phyloP scores from a whole-genome alignment of 2,797 vertebrate species.

The Chromobotia macracanthus region DNA sequence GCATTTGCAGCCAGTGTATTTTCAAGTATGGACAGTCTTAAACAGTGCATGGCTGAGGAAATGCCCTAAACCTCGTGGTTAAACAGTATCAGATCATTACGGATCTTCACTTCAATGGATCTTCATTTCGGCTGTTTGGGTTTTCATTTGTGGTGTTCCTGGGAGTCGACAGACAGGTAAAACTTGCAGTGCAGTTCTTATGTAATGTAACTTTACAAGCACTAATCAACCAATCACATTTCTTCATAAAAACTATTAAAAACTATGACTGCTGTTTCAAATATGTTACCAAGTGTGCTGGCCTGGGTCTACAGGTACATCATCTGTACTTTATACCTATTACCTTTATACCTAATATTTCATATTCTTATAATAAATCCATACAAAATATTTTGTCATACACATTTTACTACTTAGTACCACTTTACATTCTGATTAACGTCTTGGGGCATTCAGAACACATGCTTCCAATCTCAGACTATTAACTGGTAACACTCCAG shows the following conservation, averaged over 20 bases:
- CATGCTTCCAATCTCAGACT: neutral
- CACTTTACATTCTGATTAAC: neutral
- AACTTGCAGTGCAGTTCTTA: neutral
- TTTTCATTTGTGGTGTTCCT: conserved; percentile 9
- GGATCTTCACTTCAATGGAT: neutral
- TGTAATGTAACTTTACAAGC: neutral
- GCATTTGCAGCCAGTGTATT: conserved; percentile 43
- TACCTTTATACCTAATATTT: too few relatives aligned
- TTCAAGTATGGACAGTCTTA: conserved; percentile 64
- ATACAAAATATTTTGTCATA: neutral
- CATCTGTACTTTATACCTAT: neutral
- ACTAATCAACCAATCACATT: neutral
- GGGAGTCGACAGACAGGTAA: neutral
- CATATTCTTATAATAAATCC: neutral
- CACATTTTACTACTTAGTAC: neutral
- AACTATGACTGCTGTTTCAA: neutral
- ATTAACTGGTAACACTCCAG: conserved; percentile 17
- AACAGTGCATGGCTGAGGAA: conserved; percentile 50
- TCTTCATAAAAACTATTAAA: neutral
- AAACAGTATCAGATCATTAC: conserved; percentile 14
- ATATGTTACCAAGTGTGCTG: conserved; percentile 3
- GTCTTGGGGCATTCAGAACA: conserved; percentile 15
- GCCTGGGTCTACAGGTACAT: neutral
- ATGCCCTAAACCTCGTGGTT: conserved; percentile 58
- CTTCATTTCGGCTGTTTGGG: neutral